Evolutionary conservation across 2,888 invertebrate species (phyloP).

Genomic region (Cyclophora albipunctata): DNA sequence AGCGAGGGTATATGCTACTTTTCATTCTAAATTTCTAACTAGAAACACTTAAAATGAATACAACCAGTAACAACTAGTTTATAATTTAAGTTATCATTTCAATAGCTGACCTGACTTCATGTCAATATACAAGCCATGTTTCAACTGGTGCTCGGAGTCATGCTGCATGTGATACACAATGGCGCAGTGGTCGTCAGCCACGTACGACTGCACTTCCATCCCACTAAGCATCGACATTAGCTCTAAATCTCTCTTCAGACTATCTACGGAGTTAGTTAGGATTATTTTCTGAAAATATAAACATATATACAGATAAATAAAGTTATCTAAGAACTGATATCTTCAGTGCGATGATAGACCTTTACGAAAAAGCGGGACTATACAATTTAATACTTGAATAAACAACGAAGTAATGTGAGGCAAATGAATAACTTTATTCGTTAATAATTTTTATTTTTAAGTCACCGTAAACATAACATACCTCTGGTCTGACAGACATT

Average conservation of each 20-base stretch:
- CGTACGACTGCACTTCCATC: constrained; percentile 55
- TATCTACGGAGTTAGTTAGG: constrained; percentile 37
- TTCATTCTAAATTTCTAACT: too few relatives aligned
- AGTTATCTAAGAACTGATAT: neutral
- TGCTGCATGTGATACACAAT: constrained; percentile 59
- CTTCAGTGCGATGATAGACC: too few relatives aligned
- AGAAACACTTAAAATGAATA: too few relatives aligned
- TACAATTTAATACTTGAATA: too few relatives aligned
- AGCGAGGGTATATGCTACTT: too few relatives aligned
- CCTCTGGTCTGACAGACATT: constrained; percentile 44
- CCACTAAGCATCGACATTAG: constrained; percentile 49
- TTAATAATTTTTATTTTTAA: too few relatives aligned
- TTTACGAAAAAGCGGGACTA: too few relatives aligned
- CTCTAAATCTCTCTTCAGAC: constrained; percentile 35
- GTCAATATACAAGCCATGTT: constrained; percentile 54
- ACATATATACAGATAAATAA: neutral
- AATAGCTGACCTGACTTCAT: constrained; percentile 37
- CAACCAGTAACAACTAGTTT: too few relatives aligned
- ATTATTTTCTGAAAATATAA: constrained; percentile 43
- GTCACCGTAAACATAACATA: constrained; percentile 18
- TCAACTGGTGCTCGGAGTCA: constrained; percentile 29
- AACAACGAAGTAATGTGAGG: too few relatives aligned
- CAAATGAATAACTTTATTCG: too few relatives aligned
- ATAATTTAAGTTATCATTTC: too few relatives aligned
- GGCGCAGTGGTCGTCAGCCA: constrained; percentile 45